These are phyloP conservation scores for Girardinichthys multiradiatus DNA, from an alignment of 2,113 vertebrate species.

Conservation along the genomic window DNA sequence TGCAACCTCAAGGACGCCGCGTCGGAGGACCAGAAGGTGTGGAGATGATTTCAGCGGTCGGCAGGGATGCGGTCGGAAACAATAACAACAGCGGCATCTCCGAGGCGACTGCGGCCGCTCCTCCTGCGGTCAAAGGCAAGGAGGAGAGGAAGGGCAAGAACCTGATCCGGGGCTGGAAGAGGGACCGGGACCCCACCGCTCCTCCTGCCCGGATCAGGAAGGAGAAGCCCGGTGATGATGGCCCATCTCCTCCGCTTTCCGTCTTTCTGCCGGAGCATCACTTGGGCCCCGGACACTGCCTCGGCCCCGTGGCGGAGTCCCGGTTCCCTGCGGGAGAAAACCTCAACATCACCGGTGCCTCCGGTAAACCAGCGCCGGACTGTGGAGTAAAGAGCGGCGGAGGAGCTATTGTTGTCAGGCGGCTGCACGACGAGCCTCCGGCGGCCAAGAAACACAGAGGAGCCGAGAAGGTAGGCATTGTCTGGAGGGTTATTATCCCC, in stretches of 20 bases:
- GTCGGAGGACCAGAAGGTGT: conserved; percentile 80
- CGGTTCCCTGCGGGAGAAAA: conserved; percentile 64
- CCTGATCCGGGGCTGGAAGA: conserved; percentile 87
- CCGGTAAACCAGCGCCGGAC: conserved; percentile 83
- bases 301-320: conserved; percentile 79
- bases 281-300: conserved; percentile 84
- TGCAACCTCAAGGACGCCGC: conserved; percentile 91
- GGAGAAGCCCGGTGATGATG: conserved; percentile 89
- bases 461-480: conserved; percentile 89
- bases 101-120: conserved; percentile 35
- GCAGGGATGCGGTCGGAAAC: conserved; percentile 79
- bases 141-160: conserved; percentile 91
- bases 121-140: conserved; percentile 85
- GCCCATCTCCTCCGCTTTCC: conserved; percentile 74
- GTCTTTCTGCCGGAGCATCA: conserved; percentile 84
- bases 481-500: neutral
- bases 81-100: conserved; percentile 60
- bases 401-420: conserved; percentile 86
- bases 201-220: conserved; percentile 77
- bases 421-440: conserved; percentile 87
- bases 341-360: conserved; percentile 11
- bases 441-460: conserved; percentile 91
- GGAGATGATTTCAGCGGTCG: conserved; percentile 83
- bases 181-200: conserved; percentile 84
- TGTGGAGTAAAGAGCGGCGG: conserved; percentile 82